Evolutionary conservation across 2,113 vertebrate genomes (phyloP), one percentile per base, ranked within the genome.

Genomic region (Caracal caracal): DNA sequence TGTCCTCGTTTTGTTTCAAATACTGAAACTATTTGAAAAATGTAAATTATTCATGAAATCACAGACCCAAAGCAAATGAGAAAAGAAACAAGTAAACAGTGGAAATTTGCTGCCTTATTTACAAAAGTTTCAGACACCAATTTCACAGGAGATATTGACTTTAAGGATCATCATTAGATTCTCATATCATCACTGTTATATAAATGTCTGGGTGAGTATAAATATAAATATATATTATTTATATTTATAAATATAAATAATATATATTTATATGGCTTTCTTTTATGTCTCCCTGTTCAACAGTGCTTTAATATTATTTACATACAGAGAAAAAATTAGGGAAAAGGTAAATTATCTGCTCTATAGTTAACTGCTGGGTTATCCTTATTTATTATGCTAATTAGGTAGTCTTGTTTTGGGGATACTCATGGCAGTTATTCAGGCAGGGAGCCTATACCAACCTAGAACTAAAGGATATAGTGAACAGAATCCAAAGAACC

Each of bases 11-110:
- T 63, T 79, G 15, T 49, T n/a, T n/a, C n/a, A n/a, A n/a, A n/a
- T n/a, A n/a, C n/a, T n/a, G n/a, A n/a, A n/a, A n/a, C n/a, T 88
- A 56, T 35, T 92, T 73, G 61, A 79, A n/a, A 91, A 65, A 37
- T 65, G 17, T 87, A 76, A 91, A 88, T 88, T 84, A 94, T 94
- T 66, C 47, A 65, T 88, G 35, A 73, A n/a, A 79, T 19, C 37
- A 73, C 26, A 88, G 43, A 83, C 19, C 4, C 26, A 92, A 65
- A 79, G 10, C 70, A 94, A 95, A 88, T 73, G 83, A 92, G 20
- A 84, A 95, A 88, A 84, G 43, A 56, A 85, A 79, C 1, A 71
- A 19, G 15, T 37, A 95, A 87, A 84, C 53, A 73, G 56, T 71
- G 5, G 56, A 71, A 95, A 84, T 73, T 88, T 88, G 63, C 71